Evolutionary conservation across 2,888 invertebrate species (phyloP), one percentile per base, ranked within the genome.

Genomic region (Amaurobius ferox): DNA sequence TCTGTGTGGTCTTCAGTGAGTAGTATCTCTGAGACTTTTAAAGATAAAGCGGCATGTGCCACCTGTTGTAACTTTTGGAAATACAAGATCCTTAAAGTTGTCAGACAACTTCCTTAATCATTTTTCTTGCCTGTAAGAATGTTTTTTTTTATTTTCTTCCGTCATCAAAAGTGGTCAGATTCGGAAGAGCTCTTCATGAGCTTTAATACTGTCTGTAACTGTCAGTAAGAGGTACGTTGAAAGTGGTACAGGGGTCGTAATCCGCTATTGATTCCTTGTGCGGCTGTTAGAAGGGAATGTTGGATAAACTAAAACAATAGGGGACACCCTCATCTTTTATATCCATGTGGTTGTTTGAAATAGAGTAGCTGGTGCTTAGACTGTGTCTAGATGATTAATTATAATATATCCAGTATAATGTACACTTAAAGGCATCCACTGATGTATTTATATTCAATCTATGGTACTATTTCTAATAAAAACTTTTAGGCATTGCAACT

Each of bases 41-140:
- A 67, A 76, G 67, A 76, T 76, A 66, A 76, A 67, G 23, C 66
- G 66, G 48, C 44, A 76, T 48, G 76, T 76, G 76, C 67, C 48
- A 55, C 48, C 67, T 67, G 66, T 44, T 76, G 76, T 67, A 76
- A 76, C 76, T 67, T 67, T 76, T 67, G 26, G 30, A 67, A 29
- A 26, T 76, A 76, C 67, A 76, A 67, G 67, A 76, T 48, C 76
- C 66, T 76, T 64, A 66, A 44, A 76, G 74, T 76, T 67, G 76
- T 76, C 76, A 48, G 32, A 76, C 76, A 30, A 66, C 66, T 76
- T 76, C 67, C 76, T 76, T 44, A 67, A 76, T 76, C 55, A 44
- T 32, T 76, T 76, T 76, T 76, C 62, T 62, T 66, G 64, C 64
- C 62, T 28, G 30, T 28, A n/a, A 44, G 66, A 66, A 66, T 66